Evolutionary conservation across 2,888 invertebrate species (phyloP).

Genomic region (Alcis repandata): DNA sequence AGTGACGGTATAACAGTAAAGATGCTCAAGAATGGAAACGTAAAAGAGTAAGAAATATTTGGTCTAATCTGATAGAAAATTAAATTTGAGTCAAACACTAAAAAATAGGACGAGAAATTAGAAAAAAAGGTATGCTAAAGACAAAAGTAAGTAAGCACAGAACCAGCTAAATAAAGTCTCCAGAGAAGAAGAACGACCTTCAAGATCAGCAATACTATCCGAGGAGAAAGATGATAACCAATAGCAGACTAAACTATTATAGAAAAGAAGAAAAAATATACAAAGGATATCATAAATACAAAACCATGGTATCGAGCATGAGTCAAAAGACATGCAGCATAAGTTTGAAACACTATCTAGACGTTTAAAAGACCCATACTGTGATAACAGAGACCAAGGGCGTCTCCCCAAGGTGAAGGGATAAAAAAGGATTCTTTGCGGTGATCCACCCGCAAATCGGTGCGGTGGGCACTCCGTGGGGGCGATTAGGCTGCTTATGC

Average conservation of each 20-base stretch:
- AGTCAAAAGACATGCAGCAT: no score
- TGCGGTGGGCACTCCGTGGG: constrained; percentile 67
- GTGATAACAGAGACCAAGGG: neutral
- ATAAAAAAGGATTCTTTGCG: constrained; percentile 79
- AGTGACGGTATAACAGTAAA: constrained; percentile 48
- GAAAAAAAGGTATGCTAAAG: no score
- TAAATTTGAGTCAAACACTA: no score
- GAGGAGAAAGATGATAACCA: no score
- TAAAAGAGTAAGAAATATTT: neutral
- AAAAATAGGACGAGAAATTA: no score
- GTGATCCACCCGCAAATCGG: constrained; percentile 79
- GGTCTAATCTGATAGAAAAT: no score
- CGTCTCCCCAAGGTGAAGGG: constrained; percentile 57
- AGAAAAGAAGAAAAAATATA: neutral
- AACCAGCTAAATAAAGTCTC: no score
- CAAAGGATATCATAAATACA: neutral
- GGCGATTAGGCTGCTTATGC: constrained; percentile 71
- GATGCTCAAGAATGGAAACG: neutral
- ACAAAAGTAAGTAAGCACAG: no score
- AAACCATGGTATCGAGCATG: neutral
- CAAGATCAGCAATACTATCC: no score
- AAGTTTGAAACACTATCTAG: neutral
- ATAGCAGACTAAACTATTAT: neutral
- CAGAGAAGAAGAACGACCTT: no score
- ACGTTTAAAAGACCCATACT: constrained; percentile 12